Base-by-base conservation (phyloP, 2,797 vertebrate genomes). In the Rhadinocentrus ornatus region DNA sequence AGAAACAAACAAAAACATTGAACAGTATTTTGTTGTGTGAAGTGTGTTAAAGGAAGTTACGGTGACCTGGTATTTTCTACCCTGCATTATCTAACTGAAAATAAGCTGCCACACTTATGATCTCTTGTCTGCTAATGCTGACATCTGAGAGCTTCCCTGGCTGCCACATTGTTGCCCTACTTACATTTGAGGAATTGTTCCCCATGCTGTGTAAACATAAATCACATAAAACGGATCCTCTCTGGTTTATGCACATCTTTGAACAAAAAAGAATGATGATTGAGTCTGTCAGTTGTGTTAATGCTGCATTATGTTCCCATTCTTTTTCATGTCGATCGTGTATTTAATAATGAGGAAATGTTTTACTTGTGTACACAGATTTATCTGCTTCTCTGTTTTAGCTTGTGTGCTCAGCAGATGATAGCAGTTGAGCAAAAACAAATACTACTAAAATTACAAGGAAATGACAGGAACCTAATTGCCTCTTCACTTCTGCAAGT, bases 381-480 rank as follows among this genome's bases (percentile, higher is more conserved):
- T 46, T 46, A 46, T 46, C 20, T 62, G 48, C 59, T 57, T 77
- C 0, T 29, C 26, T 46, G 24, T 7, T 64, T 69, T 0, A 62
- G 64, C 67, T 59, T 74, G 13, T 41, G 13, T 39, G 32, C n/a
- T 72, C 58, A 73, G 56, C 53, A 63, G 44, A 55, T 67, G 46
- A 66, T 2, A 35, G 69, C 29, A 60, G 6, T 58, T 41, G 53
- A 70, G 69, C 59, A 70, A 70, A 69, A 77, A 71, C 35, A 20
- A 67, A 81, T 72, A 58, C 72, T 66, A 53, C 61, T 66, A 66
- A 83, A 83, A 78, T 76, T 58, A 80, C 67, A 73, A 75, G 62
- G 31, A 80, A 83, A 82, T 75, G 56, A 80, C 66, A 62, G 67
- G 54, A 39, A 82, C 68, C 24, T 48, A 57, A 57, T 70, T 61